phyloP scores from a whole-genome alignment of 2,797 vertebrate genomes.

The Trachops cirrhosus region DNA sequence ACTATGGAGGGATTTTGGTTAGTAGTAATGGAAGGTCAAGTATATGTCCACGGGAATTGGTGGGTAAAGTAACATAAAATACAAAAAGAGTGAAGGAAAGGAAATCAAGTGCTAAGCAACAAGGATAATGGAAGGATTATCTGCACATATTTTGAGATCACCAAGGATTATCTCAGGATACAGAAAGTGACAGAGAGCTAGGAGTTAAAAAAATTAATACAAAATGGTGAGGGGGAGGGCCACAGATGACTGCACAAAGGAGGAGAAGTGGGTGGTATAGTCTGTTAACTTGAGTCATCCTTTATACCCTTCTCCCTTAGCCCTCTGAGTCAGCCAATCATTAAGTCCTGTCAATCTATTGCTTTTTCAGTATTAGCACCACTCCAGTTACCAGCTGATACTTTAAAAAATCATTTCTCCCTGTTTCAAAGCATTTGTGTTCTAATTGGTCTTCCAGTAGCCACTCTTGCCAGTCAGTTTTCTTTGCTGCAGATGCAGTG shows the following conservation, averaged over 20 bases:
- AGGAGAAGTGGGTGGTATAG: neutral
- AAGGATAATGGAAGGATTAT: neutral
- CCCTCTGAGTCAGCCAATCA: neutral
- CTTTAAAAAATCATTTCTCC: neutral
- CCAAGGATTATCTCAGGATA: neutral
- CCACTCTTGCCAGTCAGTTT: neutral
- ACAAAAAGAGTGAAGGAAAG: neutral
- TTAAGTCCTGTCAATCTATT: slow-evolving; percentile 1
- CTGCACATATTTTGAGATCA: neutral
- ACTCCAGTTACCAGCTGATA: neutral
- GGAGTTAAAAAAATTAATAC: neutral
- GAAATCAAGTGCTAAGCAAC: neutral
- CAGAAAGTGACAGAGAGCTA: neutral
- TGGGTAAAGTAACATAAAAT: neutral
- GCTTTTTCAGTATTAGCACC: neutral
- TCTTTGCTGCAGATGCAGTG: neutral
- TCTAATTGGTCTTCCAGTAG: slow-evolving; percentile 39
- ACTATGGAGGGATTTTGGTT: neutral
- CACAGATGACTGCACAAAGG: neutral
- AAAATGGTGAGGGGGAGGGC: neutral
- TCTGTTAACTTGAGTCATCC: neutral
- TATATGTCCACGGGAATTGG: neutral
- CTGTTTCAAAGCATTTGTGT: neutral
- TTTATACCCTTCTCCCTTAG: neutral
- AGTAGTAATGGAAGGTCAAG: neutral